These are phyloP conservation scores for Sandelia bainsii DNA, from an alignment of 2,797 vertebrate genomes.

Conservation along the genomic window DNA sequence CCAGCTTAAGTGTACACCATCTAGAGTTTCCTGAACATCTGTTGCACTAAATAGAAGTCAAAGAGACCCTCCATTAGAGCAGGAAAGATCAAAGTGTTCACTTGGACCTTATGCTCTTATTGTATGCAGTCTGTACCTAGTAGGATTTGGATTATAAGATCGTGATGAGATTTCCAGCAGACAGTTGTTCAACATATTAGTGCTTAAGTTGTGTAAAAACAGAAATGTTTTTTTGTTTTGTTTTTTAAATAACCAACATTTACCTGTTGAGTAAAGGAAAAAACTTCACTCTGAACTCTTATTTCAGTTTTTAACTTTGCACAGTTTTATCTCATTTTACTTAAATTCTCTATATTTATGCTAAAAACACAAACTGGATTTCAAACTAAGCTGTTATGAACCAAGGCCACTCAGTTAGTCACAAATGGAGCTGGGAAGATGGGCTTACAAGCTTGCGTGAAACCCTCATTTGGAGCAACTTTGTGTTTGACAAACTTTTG, in stretches of 20 bases:
- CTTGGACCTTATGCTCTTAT: conserved; percentile 28
- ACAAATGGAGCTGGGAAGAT: conserved; percentile 70
- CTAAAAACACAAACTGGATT: conserved; percentile 30
- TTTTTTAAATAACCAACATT: not conserved
- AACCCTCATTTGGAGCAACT: conserved; percentile 79
- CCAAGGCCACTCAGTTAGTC: conserved; percentile 26
- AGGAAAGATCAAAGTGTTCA: conserved; percentile 31
- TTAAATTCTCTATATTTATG: not conserved
- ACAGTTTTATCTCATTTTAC: too few relatives aligned
- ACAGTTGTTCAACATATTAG: not conserved
- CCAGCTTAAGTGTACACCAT: conserved; percentile 12
- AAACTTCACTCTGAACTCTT: not conserved
- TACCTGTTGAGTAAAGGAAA: not conserved
- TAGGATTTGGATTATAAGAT: not conserved
- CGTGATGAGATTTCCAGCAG: conserved; percentile 5
- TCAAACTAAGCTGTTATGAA: conserved; percentile 35
- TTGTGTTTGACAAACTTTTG: conserved; percentile 86
- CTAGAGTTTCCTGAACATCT: conserved; percentile 66
- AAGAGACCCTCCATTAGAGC: conserved; percentile 22
- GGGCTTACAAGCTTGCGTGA: conserved; percentile 52
- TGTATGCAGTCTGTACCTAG: conserved; percentile 17
- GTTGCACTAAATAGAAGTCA: conserved; percentile 47
- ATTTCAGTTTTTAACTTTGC: too few relatives aligned
- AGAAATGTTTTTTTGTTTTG: conserved; percentile 1
- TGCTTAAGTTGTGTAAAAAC: conserved; percentile 2